Conservation (phyloP, 2,797 vertebrate genomes). For the Gadopsis marmoratus region DNA sequence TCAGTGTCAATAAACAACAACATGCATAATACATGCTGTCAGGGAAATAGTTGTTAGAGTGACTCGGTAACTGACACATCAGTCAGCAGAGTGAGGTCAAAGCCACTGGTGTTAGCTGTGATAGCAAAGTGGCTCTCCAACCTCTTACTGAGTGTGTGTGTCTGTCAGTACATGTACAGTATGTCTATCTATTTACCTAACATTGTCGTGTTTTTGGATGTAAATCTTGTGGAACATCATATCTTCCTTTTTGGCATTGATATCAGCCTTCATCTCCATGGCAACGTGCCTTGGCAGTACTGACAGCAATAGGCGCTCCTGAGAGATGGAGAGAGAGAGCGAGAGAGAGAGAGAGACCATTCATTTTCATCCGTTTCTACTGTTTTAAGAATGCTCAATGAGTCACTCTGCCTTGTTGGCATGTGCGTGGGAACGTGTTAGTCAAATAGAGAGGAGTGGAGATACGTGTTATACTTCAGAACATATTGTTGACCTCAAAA, state of each 20-base stretch:
- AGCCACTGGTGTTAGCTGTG: conserved; percentile 33
- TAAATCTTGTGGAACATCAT: conserved; percentile 99
- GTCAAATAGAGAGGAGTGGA: conserved; percentile 67
- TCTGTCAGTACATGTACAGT: background rate
- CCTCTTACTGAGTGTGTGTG: conserved; percentile 7
- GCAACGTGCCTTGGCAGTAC: conserved; percentile 99
- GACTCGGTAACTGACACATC: conserved; percentile 64
- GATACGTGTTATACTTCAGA: conserved; percentile 64
- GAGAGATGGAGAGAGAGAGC: conserved; percentile 52
- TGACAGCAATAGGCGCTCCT: conserved; percentile 98
- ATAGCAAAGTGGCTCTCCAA: conserved; percentile 10
- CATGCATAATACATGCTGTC: conserved; percentile 73
- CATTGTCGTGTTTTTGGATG: conserved; percentile 99
- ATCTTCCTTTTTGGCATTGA: conserved; percentile 98
- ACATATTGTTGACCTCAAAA: conserved; percentile 77
- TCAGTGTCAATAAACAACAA: conserved; percentile 71
- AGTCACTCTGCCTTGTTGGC: conserved; percentile 73
- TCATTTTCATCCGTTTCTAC: conserved; percentile 69
- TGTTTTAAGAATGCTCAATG: conserved; percentile 65
- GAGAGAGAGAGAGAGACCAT: conserved; percentile 52
- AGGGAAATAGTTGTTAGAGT: conserved; percentile 63
- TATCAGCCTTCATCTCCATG: conserved; percentile 99
- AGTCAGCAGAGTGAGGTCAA: conserved; percentile 54
- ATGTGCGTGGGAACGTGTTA: conserved; percentile 78
- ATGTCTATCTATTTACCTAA: conserved; percentile 88